A percentile compares a stretch with the other conserved stretches of the same genome.
Conservation (phyloP, 2,888 invertebrate species). For the Lasioglossum zephyrum region DNA sequence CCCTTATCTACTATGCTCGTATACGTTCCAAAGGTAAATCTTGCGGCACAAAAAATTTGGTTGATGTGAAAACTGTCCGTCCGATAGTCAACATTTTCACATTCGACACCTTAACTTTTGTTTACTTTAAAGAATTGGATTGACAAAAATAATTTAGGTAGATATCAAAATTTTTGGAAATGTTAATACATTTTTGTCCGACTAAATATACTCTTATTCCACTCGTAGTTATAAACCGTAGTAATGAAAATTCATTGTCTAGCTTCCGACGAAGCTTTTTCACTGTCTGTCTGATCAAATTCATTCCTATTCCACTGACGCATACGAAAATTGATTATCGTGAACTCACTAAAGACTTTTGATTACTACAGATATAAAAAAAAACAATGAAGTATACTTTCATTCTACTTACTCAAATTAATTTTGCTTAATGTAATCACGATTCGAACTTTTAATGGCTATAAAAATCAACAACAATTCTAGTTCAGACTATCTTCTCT, state of each 20-base stretch:
- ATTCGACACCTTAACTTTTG: not conserved
- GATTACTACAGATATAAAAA: not conserved
- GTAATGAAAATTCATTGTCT: not conserved
- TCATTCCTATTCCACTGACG: not conserved
- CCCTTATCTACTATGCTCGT: conserved; percentile 1
- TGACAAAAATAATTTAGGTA: not conserved
- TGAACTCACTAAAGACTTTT: too few species aligned
- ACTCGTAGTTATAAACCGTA: not conserved
- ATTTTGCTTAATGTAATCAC: not conserved
- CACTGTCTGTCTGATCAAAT: not conserved
- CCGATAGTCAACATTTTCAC: not conserved
- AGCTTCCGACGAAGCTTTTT: not conserved
- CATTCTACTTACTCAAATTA: not conserved
- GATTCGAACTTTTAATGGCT: not conserved
- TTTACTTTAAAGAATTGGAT: not conserved
- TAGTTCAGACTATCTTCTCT: too few species aligned
- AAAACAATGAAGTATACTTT: not conserved
- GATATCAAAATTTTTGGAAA: not conserved
- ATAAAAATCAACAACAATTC: not conserved
- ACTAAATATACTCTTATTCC: not conserved
- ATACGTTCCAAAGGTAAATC: not conserved
- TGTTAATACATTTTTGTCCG: not conserved
- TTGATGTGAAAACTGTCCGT: not conserved
- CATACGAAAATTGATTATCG: not conserved
- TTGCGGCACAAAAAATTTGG: not conserved